These are phyloP conservation scores for Pseudococcus longispinus DNA, from an alignment of 2,888 invertebrate genomes.

Conservation along the genomic window DNA sequence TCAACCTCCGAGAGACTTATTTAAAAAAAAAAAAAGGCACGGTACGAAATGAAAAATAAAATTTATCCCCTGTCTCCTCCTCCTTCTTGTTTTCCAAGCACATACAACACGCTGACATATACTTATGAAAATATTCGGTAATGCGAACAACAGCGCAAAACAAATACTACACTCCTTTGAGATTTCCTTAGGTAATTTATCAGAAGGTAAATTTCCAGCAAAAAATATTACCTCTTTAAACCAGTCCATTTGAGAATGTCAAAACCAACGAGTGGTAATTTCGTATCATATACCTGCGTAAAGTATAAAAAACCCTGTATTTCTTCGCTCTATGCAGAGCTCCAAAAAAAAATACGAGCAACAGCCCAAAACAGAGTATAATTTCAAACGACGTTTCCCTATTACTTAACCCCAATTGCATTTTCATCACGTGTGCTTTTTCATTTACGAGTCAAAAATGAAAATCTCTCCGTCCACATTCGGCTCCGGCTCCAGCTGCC, in stretches of 20 bases:
- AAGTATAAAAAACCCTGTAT: neutral
- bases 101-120: neutral
- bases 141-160: neutral
- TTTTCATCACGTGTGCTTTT: conserved; percentile 5
- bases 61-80: neutral
- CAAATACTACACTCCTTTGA: conserved; percentile 1
- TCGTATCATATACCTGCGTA: neutral
- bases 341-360: neutral
- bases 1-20: neutral
- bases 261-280: conserved; percentile 19
- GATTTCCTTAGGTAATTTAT: neutral
- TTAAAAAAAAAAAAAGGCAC: neutral
- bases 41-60: neutral
- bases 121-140: neutral
- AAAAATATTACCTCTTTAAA: conserved; percentile 20
- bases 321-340: neutral
- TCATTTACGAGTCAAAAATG: conserved; percentile 3
- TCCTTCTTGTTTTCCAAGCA: neutral
- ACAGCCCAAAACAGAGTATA: neutral
- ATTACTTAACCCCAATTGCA: conserved; percentile 20
- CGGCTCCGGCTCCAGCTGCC: too few relatives aligned
- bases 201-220: neutral
- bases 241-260: conserved; percentile 28
- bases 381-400: neutral
- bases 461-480: neutral